A percentile compares a stretch with the other conserved stretches of the same genome.
Evolutionary conservation across 1,140 invertebrate genomes (phyloP).

Genomic region (Lerema accius): DNA sequence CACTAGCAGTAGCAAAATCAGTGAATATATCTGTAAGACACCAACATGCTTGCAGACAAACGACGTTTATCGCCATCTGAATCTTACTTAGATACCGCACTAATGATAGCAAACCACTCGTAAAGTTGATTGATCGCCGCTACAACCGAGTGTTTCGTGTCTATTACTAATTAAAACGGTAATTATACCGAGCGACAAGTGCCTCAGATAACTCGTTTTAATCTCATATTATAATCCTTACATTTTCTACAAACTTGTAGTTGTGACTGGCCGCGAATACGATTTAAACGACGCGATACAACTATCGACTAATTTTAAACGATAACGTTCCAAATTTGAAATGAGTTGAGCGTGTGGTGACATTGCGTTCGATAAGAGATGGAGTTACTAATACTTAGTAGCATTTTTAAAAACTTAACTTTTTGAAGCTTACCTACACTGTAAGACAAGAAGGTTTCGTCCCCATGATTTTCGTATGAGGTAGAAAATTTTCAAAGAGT

Average conservation of each 20-base stretch:
- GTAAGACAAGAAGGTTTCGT: too few species aligned
- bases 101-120: slow-evolving; percentile 12
- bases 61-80: neutral
- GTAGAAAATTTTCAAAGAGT: too few species aligned
- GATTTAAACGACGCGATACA: too few species aligned
- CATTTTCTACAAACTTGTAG: slow-evolving; percentile 10
- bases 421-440: too few species aligned
- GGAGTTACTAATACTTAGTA: too few species aligned
- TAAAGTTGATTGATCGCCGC: slow-evolving; percentile 25
- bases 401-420: too few species aligned
- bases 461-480: too few species aligned
- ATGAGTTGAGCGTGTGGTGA: too few species aligned
- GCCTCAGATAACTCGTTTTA: slow-evolving; percentile 24
- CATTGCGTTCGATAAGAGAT: too few species aligned
- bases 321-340: too few species aligned
- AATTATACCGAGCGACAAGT: slow-evolving; percentile 25
- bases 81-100: slow-evolving; percentile 12
- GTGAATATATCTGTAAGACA: neutral
- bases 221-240: slow-evolving; percentile 24
- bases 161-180: slow-evolving; percentile 31
- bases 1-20: neutral
- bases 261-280: neutral
- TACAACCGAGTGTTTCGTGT: slow-evolving; percentile 24
- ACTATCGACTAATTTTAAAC: too few species aligned
- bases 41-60: neutral